phyloP scores from a whole-genome alignment of 1,140 invertebrate species.

The Apis mellifera region DNA sequence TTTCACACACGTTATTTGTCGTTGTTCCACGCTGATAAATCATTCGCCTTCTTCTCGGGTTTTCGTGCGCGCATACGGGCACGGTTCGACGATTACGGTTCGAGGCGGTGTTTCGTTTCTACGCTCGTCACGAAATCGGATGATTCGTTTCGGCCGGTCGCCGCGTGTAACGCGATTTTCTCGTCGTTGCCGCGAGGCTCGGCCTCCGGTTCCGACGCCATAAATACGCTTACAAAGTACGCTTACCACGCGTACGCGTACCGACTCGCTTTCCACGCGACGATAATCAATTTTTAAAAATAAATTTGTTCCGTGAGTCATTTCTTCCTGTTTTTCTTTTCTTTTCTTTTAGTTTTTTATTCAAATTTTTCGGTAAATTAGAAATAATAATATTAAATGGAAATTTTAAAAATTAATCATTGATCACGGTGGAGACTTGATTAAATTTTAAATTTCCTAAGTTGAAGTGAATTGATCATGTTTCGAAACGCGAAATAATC shows the following conservation, averaged over 20 bases:
- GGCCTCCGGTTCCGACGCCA: constrained; percentile 33
- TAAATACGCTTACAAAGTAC: constrained; percentile 30
- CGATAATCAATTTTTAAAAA: too few relatives aligned
- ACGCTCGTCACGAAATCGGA: constrained; percentile 41
- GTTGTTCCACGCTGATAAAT: constrained; percentile 36
- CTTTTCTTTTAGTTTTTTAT: too few relatives aligned
- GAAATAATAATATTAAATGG: too few relatives aligned
- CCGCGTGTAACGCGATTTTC: constrained; percentile 52
- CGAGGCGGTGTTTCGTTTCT: constrained; percentile 17
- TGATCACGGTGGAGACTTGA: too few relatives aligned
- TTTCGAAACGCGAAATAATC: too few relatives aligned
- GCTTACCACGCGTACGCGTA: constrained; percentile 2
- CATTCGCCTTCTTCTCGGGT: constrained; percentile 18
- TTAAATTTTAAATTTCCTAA: too few relatives aligned
- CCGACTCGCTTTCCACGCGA: too few relatives aligned
- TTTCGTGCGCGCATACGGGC: background rate
- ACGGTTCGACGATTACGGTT: constrained; percentile 15
- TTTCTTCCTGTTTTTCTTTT: too few relatives aligned
- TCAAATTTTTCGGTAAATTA: too few relatives aligned
- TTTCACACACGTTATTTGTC: constrained; percentile 20
- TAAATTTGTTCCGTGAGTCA: too few relatives aligned
- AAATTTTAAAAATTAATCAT: too few relatives aligned
- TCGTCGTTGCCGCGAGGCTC: constrained; percentile 36
- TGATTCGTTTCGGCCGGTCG: constrained; percentile 54
- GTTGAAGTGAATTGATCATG: too few relatives aligned